Evolutionary conservation across 2,888 invertebrate genomes (phyloP), one percentile per base, ranked within the genome.

Genomic region (Incurvaria masculella): DNA sequence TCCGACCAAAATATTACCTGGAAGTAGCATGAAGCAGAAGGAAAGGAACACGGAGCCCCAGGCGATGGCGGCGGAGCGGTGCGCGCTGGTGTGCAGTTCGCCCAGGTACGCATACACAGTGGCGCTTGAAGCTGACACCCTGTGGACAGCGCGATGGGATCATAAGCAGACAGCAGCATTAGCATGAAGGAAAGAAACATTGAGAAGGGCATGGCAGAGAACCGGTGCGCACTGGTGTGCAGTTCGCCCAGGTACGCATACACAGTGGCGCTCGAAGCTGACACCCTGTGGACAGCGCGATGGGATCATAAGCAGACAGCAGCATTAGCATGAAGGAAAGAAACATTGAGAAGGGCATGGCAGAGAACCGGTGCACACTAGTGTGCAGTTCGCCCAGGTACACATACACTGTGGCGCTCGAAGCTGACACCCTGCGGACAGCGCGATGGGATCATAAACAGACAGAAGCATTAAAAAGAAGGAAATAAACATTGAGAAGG

Each of bases 221-320:
- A 76, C 0, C 83, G 63, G 0, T 73, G 67, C 0, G 66, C 58
- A 47, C 63, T 66, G 1, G 73, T 71, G 57, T 83, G 82, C 66
- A 82, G 81, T 54, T 84, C 84, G 0, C 84, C 83, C 8, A 82
- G 59, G 50, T 82, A 76, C 5, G 82, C 83, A 58, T 83, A 83
- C 1, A 82, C 81, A 4, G 83, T 83, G 0, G 84, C 83, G 56
- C 83, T 76, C 1, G 78, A 78, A 0, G 76, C 76, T 42, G 78
- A 78, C 38, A 75, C 65, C 2, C 76, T 78, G 61, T 1, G 61
- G 63, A 17, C 18, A 39, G n/a, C n/a, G n/a, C n/a, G n/a, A n/a
- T n/a, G n/a, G n/a, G n/a, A n/a, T n/a, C n/a, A n/a, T n/a, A n/a
- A n/a, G n/a, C n/a, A n/a, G n/a, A n/a, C n/a, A n/a, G n/a, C n/a